Percentiles rank a stretch among this genome's conserved stretches.
These are phyloP conservation scores for Halcyon malimbica DNA, from an alignment of 2,113 vertebrate genomes.

Conservation along the genomic window DNA sequence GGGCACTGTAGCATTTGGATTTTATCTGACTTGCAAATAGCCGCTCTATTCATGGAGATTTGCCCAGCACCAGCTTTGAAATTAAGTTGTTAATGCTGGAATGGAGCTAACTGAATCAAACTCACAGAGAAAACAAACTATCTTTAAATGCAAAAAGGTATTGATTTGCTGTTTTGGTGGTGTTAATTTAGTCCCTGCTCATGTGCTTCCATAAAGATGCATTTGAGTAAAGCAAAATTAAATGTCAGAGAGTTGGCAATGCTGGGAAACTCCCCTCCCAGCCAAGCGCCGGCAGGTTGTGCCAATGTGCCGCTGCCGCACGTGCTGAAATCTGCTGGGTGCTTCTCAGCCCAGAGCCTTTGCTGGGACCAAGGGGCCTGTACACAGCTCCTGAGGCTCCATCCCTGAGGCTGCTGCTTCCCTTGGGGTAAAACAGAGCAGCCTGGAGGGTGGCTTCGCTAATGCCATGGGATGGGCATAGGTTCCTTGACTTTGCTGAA, in stretches of 20 bases:
- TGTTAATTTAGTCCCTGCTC: not conserved
- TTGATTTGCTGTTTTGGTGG: not conserved
- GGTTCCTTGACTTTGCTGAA: not conserved
- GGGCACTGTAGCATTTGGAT: accelerated
- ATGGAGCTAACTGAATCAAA: not conserved
- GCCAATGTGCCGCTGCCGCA: accelerated
- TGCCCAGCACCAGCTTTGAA: not conserved
- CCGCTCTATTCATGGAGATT: not conserved
- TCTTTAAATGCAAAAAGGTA: not conserved
- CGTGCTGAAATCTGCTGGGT: not conserved
- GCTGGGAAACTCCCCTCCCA: not conserved
- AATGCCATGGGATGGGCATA: not conserved
- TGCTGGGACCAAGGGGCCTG: accelerated
- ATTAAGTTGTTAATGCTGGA: not conserved
- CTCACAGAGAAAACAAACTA: not conserved
- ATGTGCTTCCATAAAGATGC: not conserved
- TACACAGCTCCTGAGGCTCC: not conserved
- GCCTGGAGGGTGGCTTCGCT: not conserved
- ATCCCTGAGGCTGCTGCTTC: not conserved
- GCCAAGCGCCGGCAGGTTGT: not conserved
- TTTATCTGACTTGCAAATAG: not conserved
- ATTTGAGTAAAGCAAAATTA: not conserved
- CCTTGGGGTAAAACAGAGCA: not conserved
- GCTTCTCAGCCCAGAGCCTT: not conserved
- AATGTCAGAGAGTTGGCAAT: not conserved